These are phyloP conservation scores for Polypterus senegalus DNA, from an alignment of 2,113 vertebrate species.

Conservation along the genomic window DNA sequence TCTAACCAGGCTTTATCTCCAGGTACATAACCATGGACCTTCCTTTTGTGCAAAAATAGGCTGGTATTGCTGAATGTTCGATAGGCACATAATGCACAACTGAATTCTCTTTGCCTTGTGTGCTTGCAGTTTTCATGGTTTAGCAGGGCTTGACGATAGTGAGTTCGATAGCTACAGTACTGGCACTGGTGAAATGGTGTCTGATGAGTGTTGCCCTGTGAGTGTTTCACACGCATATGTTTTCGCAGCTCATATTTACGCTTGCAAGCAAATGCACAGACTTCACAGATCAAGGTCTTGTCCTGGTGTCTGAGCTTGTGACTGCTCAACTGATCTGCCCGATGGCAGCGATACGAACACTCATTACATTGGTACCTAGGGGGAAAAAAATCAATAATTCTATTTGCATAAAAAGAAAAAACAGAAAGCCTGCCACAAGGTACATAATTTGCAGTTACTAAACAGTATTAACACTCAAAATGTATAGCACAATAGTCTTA, in stretches of 20 bases:
- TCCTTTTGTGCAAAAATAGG: slow-evolving; percentile 91
- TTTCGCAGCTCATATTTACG: slow-evolving; percentile 85
- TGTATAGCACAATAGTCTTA: too few relatives aligned
- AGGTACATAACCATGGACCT: slow-evolving; percentile 76
- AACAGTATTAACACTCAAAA: too few relatives aligned
- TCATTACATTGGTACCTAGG: slow-evolving; percentile 83
- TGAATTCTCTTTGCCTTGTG: slow-evolving; percentile 72
- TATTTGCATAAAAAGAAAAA: too few relatives aligned
- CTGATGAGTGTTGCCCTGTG: slow-evolving; percentile 35
- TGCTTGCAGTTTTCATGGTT: slow-evolving; percentile 96
- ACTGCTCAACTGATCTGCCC: slow-evolving; percentile 87
- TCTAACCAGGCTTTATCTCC: slow-evolving; percentile 81
- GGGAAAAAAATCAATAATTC: neutral
- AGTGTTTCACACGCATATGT: slow-evolving; percentile 80
- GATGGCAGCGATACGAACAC: slow-evolving; percentile 85
- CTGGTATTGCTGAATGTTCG: slow-evolving; percentile 83
- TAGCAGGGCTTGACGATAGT: slow-evolving; percentile 76
- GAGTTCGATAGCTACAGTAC: slow-evolving; percentile 80
- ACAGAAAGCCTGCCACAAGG: too few relatives aligned
- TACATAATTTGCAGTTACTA: too few relatives aligned
- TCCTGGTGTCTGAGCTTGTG: slow-evolving; percentile 90
- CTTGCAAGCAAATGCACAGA: slow-evolving; percentile 88
- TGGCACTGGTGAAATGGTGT: slow-evolving; percentile 65
- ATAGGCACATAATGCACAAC: slow-evolving; percentile 77
- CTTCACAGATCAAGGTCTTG: slow-evolving; percentile 86